Base-by-base conservation (phyloP, 2,888 invertebrate genomes). In the Zaprionus bogoriensis region DNA sequence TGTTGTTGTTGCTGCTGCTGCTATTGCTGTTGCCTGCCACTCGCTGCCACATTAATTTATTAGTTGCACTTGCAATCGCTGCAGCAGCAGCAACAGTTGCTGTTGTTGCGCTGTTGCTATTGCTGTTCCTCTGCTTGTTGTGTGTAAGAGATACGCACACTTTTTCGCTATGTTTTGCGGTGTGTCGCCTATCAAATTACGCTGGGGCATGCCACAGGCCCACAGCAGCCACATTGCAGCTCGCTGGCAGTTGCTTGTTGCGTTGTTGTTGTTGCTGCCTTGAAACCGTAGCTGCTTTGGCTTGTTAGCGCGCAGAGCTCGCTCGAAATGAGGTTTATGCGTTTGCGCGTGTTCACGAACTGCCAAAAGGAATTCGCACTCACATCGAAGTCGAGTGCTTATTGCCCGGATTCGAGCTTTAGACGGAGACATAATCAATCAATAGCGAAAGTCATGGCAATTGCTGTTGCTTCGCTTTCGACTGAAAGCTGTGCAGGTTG, bases 111-210 rank as follows among this genome's bases (percentile, higher is more conserved):
- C 28, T 54, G 23, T 44, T 22, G 54, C 48, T 42, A 28, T 2
- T 38, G 63, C 20, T 51, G 60, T 52, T 66, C 61, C 60, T 66
- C n/a, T n/a, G n/a, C n/a, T n/a, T n/a, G 70, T 39, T 62, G 58
- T 32, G 47, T 83, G 81, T 76, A 84, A 84, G 48, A 81, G 81
- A 82, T 84, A 84, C 70, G 74, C 74, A 68, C 62, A 76, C 73
- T 66, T 39, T 46, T 67, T 67, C 69, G 50, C 66, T 60, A 68
- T 64, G 62, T 67, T n/a, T 69, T 64, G 32, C 60, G 25, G 17
- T 46, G 72, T 84, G 84, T 78, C 78, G 84, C 84, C 78, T 84
- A 84, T 81, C 81, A 83, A 81, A 83, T 81, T 81, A 83, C 80
- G 44, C 55, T 62, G 55, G 41, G 46, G 69, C 54, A 54, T 60